A percentile compares a stretch with the other conserved stretches of the same genome.
phyloP scores from a whole-genome alignment of 2,888 invertebrate species.

The Mimas tiliae region DNA sequence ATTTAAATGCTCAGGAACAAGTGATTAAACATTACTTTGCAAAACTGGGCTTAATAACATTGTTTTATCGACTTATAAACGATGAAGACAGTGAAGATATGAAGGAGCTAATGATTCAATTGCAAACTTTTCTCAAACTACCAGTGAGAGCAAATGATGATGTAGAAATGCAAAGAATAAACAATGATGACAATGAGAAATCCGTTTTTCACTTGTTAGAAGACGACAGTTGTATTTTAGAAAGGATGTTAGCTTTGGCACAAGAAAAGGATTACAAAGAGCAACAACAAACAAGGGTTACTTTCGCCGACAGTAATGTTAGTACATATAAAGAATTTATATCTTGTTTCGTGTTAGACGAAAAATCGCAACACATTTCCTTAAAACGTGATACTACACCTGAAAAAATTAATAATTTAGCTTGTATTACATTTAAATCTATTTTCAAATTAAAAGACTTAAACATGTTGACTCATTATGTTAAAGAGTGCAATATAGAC shows the following conservation, averaged over 20 bases:
- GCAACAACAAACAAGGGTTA: slow-evolving; percentile 78
- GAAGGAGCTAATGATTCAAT: slow-evolving; percentile 54
- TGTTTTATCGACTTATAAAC: slow-evolving; percentile 68
- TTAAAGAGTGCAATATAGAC: slow-evolving; percentile 63
- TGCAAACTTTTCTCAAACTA: slow-evolving; percentile 49
- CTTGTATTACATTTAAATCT: slow-evolving; percentile 70
- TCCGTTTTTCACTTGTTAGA: slow-evolving; percentile 70
- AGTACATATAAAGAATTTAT: slow-evolving; percentile 83
- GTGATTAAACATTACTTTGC: slow-evolving; percentile 64
- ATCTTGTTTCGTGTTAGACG: slow-evolving; percentile 80
- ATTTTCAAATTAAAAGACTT: slow-evolving; percentile 71
- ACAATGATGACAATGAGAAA: slow-evolving; percentile 37
- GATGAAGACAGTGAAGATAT: slow-evolving; percentile 65
- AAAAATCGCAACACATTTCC: slow-evolving; percentile 53
- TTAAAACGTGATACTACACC: slow-evolving; percentile 60
- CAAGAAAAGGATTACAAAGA: slow-evolving; percentile 74
- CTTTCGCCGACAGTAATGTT: slow-evolving; percentile 80
- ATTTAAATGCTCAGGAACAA: slow-evolving; percentile 47
- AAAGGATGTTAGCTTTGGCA: slow-evolving; percentile 86
- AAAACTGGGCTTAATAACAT: slow-evolving; percentile 62
- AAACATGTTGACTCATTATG: slow-evolving; percentile 50
- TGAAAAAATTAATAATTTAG: slow-evolving; percentile 63
- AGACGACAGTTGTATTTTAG: slow-evolving; percentile 86
- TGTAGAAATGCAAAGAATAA: slow-evolving; percentile 31
- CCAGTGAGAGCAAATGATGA: slow-evolving; percentile 42